Base-by-base conservation (phyloP, 2,797 vertebrate species). In the Poecilia wingei region DNA sequence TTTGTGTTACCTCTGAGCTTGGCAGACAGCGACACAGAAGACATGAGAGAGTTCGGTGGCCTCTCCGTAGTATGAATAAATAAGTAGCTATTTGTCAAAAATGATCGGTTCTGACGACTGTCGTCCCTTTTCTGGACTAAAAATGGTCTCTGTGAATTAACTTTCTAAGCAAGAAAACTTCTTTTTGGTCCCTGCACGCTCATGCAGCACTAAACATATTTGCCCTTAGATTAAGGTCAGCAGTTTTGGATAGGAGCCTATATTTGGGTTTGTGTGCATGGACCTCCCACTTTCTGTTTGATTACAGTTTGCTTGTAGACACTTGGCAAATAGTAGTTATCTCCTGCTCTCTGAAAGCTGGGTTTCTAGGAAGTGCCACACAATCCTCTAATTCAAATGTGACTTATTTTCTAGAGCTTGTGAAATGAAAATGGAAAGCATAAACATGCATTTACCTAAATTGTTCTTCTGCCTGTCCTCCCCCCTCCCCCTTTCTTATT, bases 151-250 rank as follows among this genome's bases (percentile, higher is more conserved):
- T 79, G 22, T 49, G 46, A 12, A 22, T 75, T 55, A 33, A 18
- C 33, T 20, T n/a, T 7, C 3, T 43, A 25, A 25, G 39, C 22
- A 41, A 1, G 31, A 70, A 16, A 72, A 75, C 0, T 47, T 57
- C 28, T 57, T 47, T 46, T 73, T 53, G 22, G 13, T 47, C 55
- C 76, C 73, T 75, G 78, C 39, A 66, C 10, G 72, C 49, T 82
- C 14, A 39, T 22, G 39, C n/a, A 57, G 53, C 57, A 31, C 55
- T 28, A 31, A 2, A n/a, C 82, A 51, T 88, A 81, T 88, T 83
- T 85, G 76, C 59, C 57, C 76, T 86, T 1, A 82, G 85, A 86
- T 88, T 82, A 84, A 82, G 83, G 72, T 84, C 69, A 61, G 46
- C 55, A 43, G 51, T 25, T 82, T 81, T 81, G 81, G 84, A 81